phyloP scores from a whole-genome alignment of 2,113 vertebrate genomes.

The Herpetotheres cachinnans region DNA sequence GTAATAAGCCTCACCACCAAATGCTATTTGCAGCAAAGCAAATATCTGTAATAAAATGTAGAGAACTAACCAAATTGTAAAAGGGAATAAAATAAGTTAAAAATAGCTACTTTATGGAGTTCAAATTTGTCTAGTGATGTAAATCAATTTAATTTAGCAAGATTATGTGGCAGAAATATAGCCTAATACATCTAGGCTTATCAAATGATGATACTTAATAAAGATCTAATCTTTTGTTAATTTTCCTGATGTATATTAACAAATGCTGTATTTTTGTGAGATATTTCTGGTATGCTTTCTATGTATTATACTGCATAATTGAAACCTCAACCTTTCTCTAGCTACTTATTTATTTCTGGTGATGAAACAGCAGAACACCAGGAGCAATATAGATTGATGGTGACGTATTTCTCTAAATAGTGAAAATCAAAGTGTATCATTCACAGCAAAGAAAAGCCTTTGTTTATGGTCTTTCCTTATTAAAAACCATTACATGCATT shows the following conservation, averaged over 20 bases:
- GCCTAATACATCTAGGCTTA: background rate
- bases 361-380: background rate
- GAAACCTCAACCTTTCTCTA: background rate
- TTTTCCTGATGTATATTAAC: background rate
- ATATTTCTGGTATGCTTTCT: background rate
- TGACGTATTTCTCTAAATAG: background rate
- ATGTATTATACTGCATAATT: background rate
- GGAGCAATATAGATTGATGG: background rate
- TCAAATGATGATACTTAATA: background rate
- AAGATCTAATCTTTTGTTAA: background rate
- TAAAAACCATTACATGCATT: background rate
- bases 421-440: background rate
- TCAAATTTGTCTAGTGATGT: background rate
- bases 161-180: background rate
- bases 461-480: background rate
- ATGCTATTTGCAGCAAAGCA: background rate
- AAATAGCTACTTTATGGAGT: background rate
- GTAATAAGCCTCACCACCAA: background rate
- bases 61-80: background rate
- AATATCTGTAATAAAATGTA: background rate
- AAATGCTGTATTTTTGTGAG: background rate
- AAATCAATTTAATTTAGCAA: slow-evolving; percentile 29
- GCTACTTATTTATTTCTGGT: background rate
- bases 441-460: background rate
- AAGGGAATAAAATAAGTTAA: background rate